These are phyloP conservation scores for Ardeotis arabs DNA, from an alignment of 2,113 vertebrate genomes.

Conservation along the genomic window DNA sequence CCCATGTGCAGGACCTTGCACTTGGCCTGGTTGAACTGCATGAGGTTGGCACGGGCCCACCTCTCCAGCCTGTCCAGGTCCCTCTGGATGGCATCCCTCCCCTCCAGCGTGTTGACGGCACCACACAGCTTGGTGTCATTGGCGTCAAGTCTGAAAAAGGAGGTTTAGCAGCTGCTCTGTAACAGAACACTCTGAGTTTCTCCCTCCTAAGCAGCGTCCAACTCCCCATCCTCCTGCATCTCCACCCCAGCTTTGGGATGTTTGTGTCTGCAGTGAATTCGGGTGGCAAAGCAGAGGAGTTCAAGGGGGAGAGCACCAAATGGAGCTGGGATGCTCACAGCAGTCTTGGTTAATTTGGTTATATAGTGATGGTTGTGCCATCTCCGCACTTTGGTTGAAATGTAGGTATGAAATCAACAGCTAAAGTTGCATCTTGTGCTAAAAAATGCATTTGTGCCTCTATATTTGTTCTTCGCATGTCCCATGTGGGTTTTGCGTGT, in stretches of 20 bases:
- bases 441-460: neutral
- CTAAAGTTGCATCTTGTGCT: neutral
- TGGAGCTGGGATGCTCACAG: neutral
- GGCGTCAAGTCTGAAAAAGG: neutral
- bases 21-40: too few relatives aligned
- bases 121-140: too few relatives aligned
- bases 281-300: neutral
- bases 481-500: accelerated
- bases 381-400: neutral
- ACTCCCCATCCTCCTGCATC: neutral
- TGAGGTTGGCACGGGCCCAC: too few relatives aligned
- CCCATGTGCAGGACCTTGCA: too few relatives aligned
- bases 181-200: neutral
- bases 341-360: neutral
- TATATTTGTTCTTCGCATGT: neutral
- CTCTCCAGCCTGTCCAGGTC: too few relatives aligned
- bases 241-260: neutral
- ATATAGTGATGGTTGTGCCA: too few relatives aligned
- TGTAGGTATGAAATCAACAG: neutral
- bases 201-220: neutral
- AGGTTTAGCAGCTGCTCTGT: neutral
- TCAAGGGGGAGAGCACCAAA: neutral
- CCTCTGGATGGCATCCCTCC: too few relatives aligned
- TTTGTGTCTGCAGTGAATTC: neutral
- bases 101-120: too few relatives aligned